These are phyloP conservation scores for Acyrthosiphon pisum DNA, from an alignment of 1,140 invertebrate genomes.

Conservation along the genomic window DNA sequence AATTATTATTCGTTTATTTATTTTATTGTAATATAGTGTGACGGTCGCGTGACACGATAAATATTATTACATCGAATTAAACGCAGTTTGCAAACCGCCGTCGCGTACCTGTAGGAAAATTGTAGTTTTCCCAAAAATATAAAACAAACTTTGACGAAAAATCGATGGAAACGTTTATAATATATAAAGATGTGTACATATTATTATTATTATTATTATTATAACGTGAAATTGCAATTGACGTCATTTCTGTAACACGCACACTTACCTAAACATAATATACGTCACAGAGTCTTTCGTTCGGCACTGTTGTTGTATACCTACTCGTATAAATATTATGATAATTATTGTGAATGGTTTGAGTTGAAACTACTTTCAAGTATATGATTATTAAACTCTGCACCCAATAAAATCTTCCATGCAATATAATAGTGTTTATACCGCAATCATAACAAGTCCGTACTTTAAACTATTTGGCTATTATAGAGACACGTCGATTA, in stretches of 20 bases:
- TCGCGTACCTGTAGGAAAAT: neutral
- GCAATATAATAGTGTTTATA: neutral
- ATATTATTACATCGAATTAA: neutral
- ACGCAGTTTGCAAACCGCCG: neutral
- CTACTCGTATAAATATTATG: neutral
- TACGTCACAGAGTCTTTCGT: neutral
- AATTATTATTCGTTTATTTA: neutral
- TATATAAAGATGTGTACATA: too few relatives aligned
- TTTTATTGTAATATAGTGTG: neutral
- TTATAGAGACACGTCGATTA: neutral
- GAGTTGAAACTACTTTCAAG: neutral
- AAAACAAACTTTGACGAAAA: neutral
- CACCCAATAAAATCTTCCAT: neutral
- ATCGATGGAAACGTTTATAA: neutral
- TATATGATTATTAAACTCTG: neutral
- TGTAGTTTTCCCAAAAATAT: neutral
- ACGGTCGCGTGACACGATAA: neutral
- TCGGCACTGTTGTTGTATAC: neutral
- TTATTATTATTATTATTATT: too few relatives aligned
- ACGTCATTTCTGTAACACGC: neutral
- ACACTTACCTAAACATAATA: neutral
- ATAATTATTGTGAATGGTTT: conserved; percentile 1
- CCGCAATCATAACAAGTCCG: neutral
- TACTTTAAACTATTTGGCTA: neutral
- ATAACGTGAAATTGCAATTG: neutral